Evolutionary conservation across 2,888 invertebrate species (phyloP), one percentile per base, ranked within the genome.

Genomic region (Pachycephus smyrnensis): DNA sequence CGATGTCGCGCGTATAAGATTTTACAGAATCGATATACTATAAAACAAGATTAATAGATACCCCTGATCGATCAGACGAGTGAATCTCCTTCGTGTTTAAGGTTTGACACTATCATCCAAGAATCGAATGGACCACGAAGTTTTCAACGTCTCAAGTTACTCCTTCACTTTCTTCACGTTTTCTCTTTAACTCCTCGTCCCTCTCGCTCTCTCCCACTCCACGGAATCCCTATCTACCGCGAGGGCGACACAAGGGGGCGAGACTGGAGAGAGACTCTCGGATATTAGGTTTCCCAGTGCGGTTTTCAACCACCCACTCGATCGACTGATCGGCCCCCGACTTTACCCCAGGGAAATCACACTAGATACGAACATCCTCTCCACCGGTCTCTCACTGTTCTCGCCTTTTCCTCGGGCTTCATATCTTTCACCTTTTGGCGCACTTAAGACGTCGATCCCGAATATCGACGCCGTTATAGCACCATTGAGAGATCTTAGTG

Each of bases 201-300:
- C 78, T 69, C 23, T 73, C 78, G 71, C 69, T 55, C 78, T 77
- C 79, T 75, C 79, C 1, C 9, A 55, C 55, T 55, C 55, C 55
- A 55, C 23, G 55, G 0, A 2, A 9, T 55, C 23, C 55, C 55
- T 55, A 55, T 55, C 23, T 23, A 23, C 1, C 55, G 55, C 23
- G 71, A 71, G 33, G 78, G 77, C 69, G 77, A 80, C 79, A 74
- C 77, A 76, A 76, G 82, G 81, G 79, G 79, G 33, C 73, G 73
- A 77, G 77, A 78, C 78, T 76, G 84, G 84, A 86, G 84, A 81
- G 80, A 82, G 85, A 84, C 85, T 85, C 86, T 86, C 86, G 85
- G 88, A 90, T 90, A 90, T 90, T 90, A 90, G 90, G 89, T 90
- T 90, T 90, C 90, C 90, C 90, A 89, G 86, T 90, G 90, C 87